A percentile compares a stretch with the other conserved stretches of the same genome.
Evolutionary conservation across 1,140 invertebrate genomes (phyloP).

Genomic region (Zaprionus capensis): DNA sequence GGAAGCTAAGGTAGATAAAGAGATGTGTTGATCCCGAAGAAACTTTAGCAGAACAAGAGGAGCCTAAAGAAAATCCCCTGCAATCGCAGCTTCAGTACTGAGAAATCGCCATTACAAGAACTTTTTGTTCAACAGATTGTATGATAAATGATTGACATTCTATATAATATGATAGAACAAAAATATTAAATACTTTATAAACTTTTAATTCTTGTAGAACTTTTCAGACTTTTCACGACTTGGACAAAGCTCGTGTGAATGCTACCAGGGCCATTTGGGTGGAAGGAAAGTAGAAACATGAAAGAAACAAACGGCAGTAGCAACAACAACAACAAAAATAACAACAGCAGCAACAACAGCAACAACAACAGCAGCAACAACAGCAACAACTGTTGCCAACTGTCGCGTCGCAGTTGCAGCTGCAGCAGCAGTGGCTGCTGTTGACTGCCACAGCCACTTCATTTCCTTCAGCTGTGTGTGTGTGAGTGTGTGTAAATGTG

Average conservation of each 20-base stretch:
- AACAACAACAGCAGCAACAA: conserved; percentile 4
- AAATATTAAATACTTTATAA: background rate
- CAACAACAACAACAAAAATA: conserved; percentile 4
- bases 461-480: conserved; percentile 52
- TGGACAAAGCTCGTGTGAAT: conserved; percentile 8
- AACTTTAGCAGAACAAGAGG: too few relatives aligned
- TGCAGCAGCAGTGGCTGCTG: conserved; percentile 26
- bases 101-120: too few relatives aligned
- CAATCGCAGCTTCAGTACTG: too few relatives aligned
- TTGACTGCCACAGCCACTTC: conserved; percentile 61
- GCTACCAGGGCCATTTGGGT: conserved; percentile 12
- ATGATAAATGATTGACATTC: too few relatives aligned
- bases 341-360: background rate
- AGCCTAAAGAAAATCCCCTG: too few relatives aligned
- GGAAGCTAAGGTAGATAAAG: background rate
- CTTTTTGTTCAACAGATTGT: too few relatives aligned
- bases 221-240: background rate
- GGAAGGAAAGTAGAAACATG: conserved; percentile 1
- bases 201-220: background rate
- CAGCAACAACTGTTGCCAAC: conserved; percentile 44
- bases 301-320: conserved; percentile 11
- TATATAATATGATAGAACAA: background rate
- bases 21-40: background rate
- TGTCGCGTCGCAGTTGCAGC: conserved; percentile 31
- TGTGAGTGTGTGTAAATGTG: conserved; percentile 13